phyloP scores from a whole-genome alignment of 23 tunicate species.

The Halocynthia roretzi region DNA sequence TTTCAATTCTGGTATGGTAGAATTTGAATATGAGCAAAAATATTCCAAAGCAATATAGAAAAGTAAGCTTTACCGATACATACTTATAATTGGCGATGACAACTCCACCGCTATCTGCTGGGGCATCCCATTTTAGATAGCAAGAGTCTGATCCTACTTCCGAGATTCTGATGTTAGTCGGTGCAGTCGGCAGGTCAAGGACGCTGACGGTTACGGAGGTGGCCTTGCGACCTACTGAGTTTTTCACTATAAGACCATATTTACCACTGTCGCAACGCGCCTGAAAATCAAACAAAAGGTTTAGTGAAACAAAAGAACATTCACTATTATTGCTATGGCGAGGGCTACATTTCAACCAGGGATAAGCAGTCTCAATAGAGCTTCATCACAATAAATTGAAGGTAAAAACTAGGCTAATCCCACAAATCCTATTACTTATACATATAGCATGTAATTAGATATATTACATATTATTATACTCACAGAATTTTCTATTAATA shows the following conservation, averaged over 20 bases:
- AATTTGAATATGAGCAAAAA: neutral
- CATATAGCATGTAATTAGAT: neutral
- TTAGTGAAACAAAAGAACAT: neutral
- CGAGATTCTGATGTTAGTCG: constrained; percentile 47
- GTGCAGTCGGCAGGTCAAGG: constrained; percentile 72
- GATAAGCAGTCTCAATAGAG: no score
- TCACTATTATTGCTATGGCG: no score
- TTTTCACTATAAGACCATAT: constrained; percentile 17
- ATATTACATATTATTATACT: neutral
- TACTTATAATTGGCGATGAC: constrained; percentile 68
- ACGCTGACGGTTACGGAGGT: constrained; percentile 29
- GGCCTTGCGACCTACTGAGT: constrained; percentile 24
- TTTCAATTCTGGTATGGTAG: constrained; percentile 39
- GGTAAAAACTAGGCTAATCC: no score
- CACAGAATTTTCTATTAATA: constrained; percentile 8
- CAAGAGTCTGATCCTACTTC: constrained; percentile 77
- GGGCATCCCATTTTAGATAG: constrained; percentile 90
- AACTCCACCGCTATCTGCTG: constrained; percentile 89
- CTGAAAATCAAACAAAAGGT: neutral
- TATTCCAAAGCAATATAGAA: neutral
- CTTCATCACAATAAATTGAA: no score
- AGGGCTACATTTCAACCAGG: no score
- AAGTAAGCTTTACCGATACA: neutral
- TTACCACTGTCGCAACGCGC: constrained; percentile 26
- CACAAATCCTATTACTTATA: neutral